Evolutionary conservation across 1,140 invertebrate genomes (phyloP).

Genomic region (Limonius californicus): DNA sequence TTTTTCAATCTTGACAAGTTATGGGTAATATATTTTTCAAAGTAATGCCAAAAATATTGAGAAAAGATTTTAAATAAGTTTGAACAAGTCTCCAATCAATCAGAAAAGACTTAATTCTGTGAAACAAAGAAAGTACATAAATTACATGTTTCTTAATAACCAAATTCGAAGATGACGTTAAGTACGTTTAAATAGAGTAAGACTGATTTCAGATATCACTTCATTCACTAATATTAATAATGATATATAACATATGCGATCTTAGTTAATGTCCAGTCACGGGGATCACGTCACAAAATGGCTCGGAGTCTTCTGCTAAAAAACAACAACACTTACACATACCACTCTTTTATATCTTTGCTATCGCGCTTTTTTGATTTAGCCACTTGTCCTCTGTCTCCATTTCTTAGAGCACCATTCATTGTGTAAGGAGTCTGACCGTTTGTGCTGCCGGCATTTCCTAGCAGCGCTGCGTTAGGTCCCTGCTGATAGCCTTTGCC

Average conservation of each 20-base stretch:
- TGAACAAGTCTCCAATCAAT: too few species aligned
- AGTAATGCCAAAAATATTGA: too few species aligned
- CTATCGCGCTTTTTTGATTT: conserved; percentile 71
- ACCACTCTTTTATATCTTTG: conserved; percentile 93
- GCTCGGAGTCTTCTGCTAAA: conserved; percentile 40
- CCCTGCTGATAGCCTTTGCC: conserved; percentile 69
- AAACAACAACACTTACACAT: conserved; percentile 60
- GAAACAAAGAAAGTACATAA: not conserved
- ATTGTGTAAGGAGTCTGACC: conserved; percentile 47
- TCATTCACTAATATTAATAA: conserved; percentile 9
- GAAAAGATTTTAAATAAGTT: too few species aligned
- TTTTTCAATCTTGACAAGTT: too few species aligned
- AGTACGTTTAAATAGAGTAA: not conserved
- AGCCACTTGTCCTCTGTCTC: conserved; percentile 43
- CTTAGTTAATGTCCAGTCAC: conserved; percentile 13
- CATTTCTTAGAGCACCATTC: conserved; percentile 44
- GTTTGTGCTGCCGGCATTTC: conserved; percentile 53
- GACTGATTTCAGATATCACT: conserved; percentile 12
- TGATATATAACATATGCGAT: conserved; percentile 3
- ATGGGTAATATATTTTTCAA: too few species aligned
- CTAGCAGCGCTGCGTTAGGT: conserved; percentile 68
- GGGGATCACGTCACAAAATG: conserved; percentile 27
- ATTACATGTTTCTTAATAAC: not conserved
- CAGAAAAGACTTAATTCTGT: not conserved
- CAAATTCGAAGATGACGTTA: not conserved